Base-by-base conservation (phyloP, 2,113 vertebrate species). In the Verasper variegatus region DNA sequence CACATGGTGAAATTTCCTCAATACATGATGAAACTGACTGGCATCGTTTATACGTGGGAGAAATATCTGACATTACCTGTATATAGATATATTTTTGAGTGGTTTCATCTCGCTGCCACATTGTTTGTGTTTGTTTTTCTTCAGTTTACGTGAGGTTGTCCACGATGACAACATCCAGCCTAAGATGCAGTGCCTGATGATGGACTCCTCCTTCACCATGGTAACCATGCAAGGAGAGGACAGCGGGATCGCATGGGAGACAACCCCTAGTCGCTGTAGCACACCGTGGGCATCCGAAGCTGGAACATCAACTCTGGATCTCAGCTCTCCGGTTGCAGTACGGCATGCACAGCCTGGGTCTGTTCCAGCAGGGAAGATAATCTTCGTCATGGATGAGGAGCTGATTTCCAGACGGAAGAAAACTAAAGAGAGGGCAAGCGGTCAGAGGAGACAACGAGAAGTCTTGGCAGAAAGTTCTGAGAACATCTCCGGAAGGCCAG, bases 181-280 rank as follows among this genome's bases (percentile, higher is more conserved):
- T 18, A 97, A 95, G 90, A 89, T 98, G 82, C 95, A 97, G 73
- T 98, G 94, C 81, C 94, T 99, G 76, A 95, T 98, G 92, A 96
- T 95, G 91, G 96, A 96, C 78, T 94, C 96, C 4, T 95, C 94
- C 70, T 98, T 98, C 94, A 96, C 97, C 77, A 98, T 98, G 96
- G 95, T 98, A 62, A 94, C 96, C 0, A 92, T 97, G 88, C 97
- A 98, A 91, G 94, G 94, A 27, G 96, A 98, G 87, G 97, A 98
- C 70, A 98, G 97, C 11, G 96, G 96, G 17, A 97, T 99, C 59
- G 94, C 93, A 0, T 99, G 97, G 97, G 98, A 99, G 89, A 97
- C 96, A 0, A 95, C 85, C n/a, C 95, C 96, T 0, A 97, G 96
- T 68, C 94, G 93, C 67, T 95, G 95, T 82, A 95, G 93, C 23